Conservation (phyloP, 2,113 vertebrate species). For the Cettia cetti region DNA sequence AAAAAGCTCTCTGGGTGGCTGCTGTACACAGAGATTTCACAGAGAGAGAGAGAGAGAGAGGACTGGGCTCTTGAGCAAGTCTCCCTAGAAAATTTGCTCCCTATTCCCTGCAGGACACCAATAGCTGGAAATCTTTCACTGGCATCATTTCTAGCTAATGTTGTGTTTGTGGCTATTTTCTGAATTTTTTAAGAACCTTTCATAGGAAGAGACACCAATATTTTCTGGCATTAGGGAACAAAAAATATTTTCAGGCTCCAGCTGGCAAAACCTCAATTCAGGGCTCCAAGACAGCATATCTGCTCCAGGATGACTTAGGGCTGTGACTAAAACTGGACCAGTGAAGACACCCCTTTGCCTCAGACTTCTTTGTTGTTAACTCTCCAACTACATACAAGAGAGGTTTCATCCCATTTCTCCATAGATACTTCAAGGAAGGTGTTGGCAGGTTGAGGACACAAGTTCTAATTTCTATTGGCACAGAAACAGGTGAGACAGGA, state of each 20-base stretch:
- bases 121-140: not conserved
- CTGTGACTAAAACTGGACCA: not conserved
- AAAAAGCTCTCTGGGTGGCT: not conserved
- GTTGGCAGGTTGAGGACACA: not conserved
- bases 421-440: not conserved
- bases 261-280: not conserved
- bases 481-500: not conserved
- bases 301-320: not conserved
- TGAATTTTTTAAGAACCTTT: not conserved
- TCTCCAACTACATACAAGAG: not conserved
- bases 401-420: not conserved
- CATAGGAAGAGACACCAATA: not conserved
- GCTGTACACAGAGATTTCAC: not conserved
- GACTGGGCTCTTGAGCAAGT: not conserved
- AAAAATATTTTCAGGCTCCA: not conserved
- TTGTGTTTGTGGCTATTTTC: not conserved
- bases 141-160: not conserved
- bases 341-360: not conserved
- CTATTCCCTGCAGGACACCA: not conserved
- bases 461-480: not conserved
- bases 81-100: not conserved
- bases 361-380: not conserved
- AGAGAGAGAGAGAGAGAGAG: not conserved
- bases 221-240: not conserved
- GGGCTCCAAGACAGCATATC: not conserved